Base-by-base conservation (phyloP, 2,113 vertebrate species). In the Sylvietta virens region DNA sequence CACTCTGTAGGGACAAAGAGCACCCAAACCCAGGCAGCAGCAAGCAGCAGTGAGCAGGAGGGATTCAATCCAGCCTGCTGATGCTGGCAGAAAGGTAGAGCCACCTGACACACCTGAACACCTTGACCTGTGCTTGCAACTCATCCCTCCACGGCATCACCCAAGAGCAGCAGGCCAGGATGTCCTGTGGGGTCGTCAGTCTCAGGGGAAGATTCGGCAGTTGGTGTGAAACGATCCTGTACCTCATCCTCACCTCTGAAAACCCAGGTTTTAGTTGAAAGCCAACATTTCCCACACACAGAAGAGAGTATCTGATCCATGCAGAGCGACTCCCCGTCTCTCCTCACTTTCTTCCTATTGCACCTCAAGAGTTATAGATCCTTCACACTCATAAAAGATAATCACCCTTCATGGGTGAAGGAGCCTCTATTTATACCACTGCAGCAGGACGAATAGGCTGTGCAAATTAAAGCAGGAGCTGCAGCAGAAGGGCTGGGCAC, bases 391-490 rank as follows among this genome's bases (percentile, higher is more conserved):
- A 84, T 96, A 97, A 97, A 97, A 96, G 96, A 97, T 95, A 98
- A 97, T 97, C 96, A 96, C 96, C 97, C 97, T 97, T 97, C 97
- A 97, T 94, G 96, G 97, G 94, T 97, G 96, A 97, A 95, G 87
- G 90, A 82, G 91, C 95, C 94, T 93, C 94, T 95, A 76, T 95
- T 96, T 96, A 86, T 95, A 86, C 95, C 93, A 69, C 62, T 64
- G 82, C 70, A 79, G 93, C 33, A 96, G 91, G 91, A 95, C 83
- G 93, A 94, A 96, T 94, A 90, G 95, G 72, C 94, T 89, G 79
- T 81, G 91, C 96, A 97, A 97, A 96, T 97, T 97, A 97, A 91
- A 90, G 79, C 87, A 67, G 74, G 91, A 96, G 90, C 91, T 91
- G 95, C 91, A 86, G 94, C 84, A 94, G 81, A 72, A 91, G 53